These are phyloP conservation scores for Crypturellus tataupa DNA, from an alignment of 2,797 vertebrate genomes.

Conservation along the genomic window DNA sequence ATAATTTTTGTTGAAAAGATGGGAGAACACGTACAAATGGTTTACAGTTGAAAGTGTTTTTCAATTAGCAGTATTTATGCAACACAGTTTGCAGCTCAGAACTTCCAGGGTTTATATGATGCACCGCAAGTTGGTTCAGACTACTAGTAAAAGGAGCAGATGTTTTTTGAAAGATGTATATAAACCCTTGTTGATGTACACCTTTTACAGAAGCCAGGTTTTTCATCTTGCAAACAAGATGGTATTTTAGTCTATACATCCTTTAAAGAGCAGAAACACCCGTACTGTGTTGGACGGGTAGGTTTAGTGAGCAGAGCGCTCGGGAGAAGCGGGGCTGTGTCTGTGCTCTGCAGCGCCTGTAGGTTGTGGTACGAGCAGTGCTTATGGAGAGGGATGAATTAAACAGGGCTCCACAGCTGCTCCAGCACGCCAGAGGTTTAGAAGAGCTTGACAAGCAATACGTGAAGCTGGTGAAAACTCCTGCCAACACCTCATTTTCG, in stretches of 20 bases:
- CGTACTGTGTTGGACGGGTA: background rate
- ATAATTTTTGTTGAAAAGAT: background rate
- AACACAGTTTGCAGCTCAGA: background rate
- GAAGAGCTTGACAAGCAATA: background rate
- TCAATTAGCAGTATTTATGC: background rate
- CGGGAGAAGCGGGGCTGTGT: background rate
- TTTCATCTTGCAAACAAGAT: slow-evolving; percentile 14
- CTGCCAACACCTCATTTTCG: background rate
- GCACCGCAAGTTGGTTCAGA: background rate
- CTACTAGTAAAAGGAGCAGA: background rate
- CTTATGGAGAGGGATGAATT: background rate
- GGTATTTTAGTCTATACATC: background rate
- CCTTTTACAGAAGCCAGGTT: background rate
- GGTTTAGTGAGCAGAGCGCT: background rate
- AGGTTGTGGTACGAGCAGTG: background rate
- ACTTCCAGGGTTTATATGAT: background rate
- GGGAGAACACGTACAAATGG: background rate
- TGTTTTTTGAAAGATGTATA: slow-evolving; percentile 4
- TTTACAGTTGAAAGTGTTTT: background rate
- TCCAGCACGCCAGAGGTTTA: background rate
- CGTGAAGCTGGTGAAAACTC: background rate
- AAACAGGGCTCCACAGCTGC: background rate
- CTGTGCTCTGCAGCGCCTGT: background rate
- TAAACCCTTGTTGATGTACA: background rate
- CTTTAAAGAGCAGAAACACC: slow-evolving; percentile 9